phyloP scores from a whole-genome alignment of 2,888 invertebrate species.

The Nemoura dubitans region DNA sequence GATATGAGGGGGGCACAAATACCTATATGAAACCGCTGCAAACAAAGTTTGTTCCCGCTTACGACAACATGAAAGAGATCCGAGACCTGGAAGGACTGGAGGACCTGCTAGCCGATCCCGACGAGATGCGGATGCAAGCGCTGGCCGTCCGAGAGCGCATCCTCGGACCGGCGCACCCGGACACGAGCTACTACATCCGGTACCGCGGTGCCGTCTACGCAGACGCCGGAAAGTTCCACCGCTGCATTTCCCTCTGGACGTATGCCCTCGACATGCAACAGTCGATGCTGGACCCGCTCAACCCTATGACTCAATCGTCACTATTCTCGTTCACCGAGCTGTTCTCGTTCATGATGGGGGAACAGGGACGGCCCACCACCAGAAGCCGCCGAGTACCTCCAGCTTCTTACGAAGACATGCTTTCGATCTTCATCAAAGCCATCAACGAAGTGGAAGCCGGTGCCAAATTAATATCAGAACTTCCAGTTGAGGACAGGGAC shows the following conservation, averaged over 20 bases:
- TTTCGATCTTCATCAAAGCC: slow-evolving; percentile 83
- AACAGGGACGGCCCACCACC: slow-evolving; percentile 75
- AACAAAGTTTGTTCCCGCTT: slow-evolving; percentile 80
- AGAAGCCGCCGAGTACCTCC: slow-evolving; percentile 80
- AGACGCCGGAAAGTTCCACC: slow-evolving; percentile 89
- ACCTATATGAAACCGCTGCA: slow-evolving; percentile 71
- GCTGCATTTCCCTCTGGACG: slow-evolving; percentile 67
- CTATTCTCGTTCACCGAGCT: slow-evolving; percentile 94
- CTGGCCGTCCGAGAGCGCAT: slow-evolving; percentile 91
- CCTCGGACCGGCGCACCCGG: slow-evolving; percentile 92
- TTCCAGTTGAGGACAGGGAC: slow-evolving; percentile 70
- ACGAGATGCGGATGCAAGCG: slow-evolving; percentile 93
- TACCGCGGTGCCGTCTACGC: slow-evolving; percentile 94
- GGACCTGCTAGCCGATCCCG: slow-evolving; percentile 90
- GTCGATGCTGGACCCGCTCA: slow-evolving; percentile 88
- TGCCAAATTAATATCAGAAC: slow-evolving; percentile 52
- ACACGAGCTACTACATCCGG: slow-evolving; percentile 95
- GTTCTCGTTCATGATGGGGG: slow-evolving; percentile 93
- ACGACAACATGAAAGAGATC: slow-evolving; percentile 88
- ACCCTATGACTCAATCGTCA: slow-evolving; percentile 94
- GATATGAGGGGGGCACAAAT: slow-evolving; percentile 68
- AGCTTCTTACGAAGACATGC: slow-evolving; percentile 82
- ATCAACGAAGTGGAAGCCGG: slow-evolving; percentile 63
- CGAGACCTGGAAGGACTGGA: slow-evolving; percentile 80
- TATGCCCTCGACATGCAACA: slow-evolving; percentile 73